phyloP scores from a whole-genome alignment of 2,113 vertebrate genomes.

The rat (Rattus norvegicus) region GRCr8 NC_086020.1:210740001-210740500 shows the following conservation, averaged over 20 bases:
- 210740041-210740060: not conserved
- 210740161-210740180: not conserved
- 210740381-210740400: not conserved
- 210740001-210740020: constrained; percentile 21
- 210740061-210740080: not conserved
- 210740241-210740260: not conserved
- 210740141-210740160: not conserved
- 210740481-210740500: rapidly evolving
- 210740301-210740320: constrained; percentile 55
- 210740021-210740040: not conserved
- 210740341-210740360: not conserved
- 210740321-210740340: not conserved
- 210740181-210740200: constrained; percentile 47
- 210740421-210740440: not conserved
- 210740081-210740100: not conserved
- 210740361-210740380: constrained; percentile 56
- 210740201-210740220: constrained; percentile 49
- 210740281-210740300: constrained; percentile 53
- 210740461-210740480: not conserved
- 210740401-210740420: not conserved
- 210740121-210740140: not conserved
- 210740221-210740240: constrained; percentile 54
- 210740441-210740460: not conserved
- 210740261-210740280: constrained; percentile 54
- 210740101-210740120: constrained; percentile 30